Conservation (phyloP, 1,140 invertebrate species). For the Galleria mellonella region DNA sequence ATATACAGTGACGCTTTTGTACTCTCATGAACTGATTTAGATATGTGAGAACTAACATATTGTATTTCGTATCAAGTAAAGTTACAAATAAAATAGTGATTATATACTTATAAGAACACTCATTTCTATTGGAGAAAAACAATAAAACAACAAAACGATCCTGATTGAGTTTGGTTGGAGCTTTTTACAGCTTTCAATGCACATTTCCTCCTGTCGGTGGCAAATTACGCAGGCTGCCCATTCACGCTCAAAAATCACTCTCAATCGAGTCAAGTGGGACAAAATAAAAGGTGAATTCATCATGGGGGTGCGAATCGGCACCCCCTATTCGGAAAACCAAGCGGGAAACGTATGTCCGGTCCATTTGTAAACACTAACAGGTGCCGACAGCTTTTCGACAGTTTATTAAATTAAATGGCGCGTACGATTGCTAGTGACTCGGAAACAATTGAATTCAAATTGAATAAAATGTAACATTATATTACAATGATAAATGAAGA, state of each 20-base stretch:
- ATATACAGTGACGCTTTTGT: too few species aligned
- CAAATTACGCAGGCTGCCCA: slow-evolving; percentile 65
- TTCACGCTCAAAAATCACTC: slow-evolving; percentile 71
- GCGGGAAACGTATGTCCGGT: slow-evolving; percentile 67
- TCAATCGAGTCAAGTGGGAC: slow-evolving; percentile 69
- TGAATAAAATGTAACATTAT: too few species aligned
- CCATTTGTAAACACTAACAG: slow-evolving; percentile 67
- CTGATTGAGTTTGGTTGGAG: slow-evolving; percentile 54
- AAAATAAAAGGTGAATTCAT: slow-evolving; percentile 72
- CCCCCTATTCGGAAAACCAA: slow-evolving; percentile 53
- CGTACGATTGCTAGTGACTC: slow-evolving; percentile 25
- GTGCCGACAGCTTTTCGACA: slow-evolving; percentile 52
- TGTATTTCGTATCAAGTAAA: too few species aligned
- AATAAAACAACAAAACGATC: slow-evolving; percentile 30
- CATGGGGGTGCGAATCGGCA: slow-evolving; percentile 56
- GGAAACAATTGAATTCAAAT: neutral
- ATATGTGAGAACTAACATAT: too few species aligned
- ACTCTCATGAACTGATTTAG: too few species aligned
- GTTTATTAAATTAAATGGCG: slow-evolving; percentile 64
- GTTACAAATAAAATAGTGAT: too few species aligned
- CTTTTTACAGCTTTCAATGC: slow-evolving; percentile 65
- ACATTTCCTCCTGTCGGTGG: slow-evolving; percentile 64
- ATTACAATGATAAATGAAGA: too few species aligned
- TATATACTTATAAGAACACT: too few species aligned
- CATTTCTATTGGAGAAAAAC: slow-evolving; percentile 27